Conservation (phyloP, 2,113 vertebrate genomes). For the Aptenodytes forsteri region DNA sequence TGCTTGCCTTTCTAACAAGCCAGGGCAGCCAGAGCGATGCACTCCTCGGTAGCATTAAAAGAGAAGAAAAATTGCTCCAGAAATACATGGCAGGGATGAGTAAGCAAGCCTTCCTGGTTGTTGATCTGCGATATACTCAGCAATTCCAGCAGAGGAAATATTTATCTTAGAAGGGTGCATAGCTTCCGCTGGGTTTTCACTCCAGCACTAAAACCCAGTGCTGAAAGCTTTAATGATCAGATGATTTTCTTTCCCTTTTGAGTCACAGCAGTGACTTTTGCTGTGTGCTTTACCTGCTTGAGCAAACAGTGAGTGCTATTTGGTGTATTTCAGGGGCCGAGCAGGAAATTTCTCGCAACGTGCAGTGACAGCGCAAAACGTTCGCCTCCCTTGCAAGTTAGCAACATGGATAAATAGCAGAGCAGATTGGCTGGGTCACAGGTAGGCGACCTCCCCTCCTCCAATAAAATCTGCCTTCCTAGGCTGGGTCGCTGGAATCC, state of each 20-base stretch:
- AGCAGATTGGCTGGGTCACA: slow-evolving; percentile 62
- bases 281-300: slow-evolving; percentile 64
- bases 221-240: slow-evolving; percentile 16
- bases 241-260: slow-evolving; percentile 1
- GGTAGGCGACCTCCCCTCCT: slow-evolving; percentile 37
- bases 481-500: slow-evolving; percentile 67
- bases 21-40: not conserved
- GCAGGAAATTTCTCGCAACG: slow-evolving; percentile 57
- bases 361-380: slow-evolving; percentile 58
- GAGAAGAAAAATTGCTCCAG: not conserved
- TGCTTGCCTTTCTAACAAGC: not conserved
- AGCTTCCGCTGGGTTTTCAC: slow-evolving; percentile 4
- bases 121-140: not conserved
- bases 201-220: not conserved
- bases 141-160: slow-evolving; percentile 42
- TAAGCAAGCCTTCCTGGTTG: not conserved
- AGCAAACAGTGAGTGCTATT: slow-evolving; percentile 60
- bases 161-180: slow-evolving; percentile 27
- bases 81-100: slow-evolving; percentile 14
- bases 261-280: slow-evolving; percentile 1
- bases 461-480: slow-evolving; percentile 59
- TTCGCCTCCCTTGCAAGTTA: slow-evolving; percentile 34
- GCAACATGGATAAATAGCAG: slow-evolving; percentile 58
- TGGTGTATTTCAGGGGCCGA: not conserved
- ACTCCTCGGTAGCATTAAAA: not conserved